Base-by-base conservation (phyloP, 2,888 invertebrate genomes). In the Ochropacha duplaris region DNA sequence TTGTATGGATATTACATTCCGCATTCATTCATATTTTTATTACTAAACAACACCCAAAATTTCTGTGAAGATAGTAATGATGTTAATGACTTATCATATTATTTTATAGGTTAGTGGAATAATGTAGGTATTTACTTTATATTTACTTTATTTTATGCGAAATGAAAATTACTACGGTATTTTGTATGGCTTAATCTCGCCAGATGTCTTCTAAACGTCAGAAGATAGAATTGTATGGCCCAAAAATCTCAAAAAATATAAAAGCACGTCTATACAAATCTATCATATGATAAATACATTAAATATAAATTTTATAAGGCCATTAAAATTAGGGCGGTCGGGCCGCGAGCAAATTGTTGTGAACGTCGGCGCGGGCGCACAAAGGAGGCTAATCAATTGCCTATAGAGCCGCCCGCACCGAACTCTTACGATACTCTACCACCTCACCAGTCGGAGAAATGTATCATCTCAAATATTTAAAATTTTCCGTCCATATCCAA, bases 261-360 rank as follows among this genome's bases (percentile, higher is more conserved):
- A 14, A 3, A 14, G 34, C 2, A n/a, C 64, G 73, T 90, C 88
- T 84, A 85, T 59, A 68, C 57, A 64, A 80, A 63, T 68, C 77
- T 71, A 72, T 68, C 84, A 73, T 76, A 87, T 88, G 90, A 90
- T 90, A 90, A 90, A 90, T 90, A 92, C 87, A 90, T 90, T 90
- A 88, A 92, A 87, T 90, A 92, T 91, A 92, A 88, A 90, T 91
- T 90, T 92, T 90, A 92, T 91, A 91, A 90, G 91, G 80, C 90
- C 85, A 92, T 92, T 92, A 92, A 92, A 92, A 92, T 92, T 92
- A 90, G 91, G 90, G 90, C 91, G 90, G 90, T 86, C 88, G 85
- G 76, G 87, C 91, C 88, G 84, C 88, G 79, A 91, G 91, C 92
- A 91, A 92, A 92, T 92, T 90, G 91, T 90, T 84, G 82, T 83